phyloP scores from a whole-genome alignment of 2,888 invertebrate species.

The Clusia tigrina region DNA sequence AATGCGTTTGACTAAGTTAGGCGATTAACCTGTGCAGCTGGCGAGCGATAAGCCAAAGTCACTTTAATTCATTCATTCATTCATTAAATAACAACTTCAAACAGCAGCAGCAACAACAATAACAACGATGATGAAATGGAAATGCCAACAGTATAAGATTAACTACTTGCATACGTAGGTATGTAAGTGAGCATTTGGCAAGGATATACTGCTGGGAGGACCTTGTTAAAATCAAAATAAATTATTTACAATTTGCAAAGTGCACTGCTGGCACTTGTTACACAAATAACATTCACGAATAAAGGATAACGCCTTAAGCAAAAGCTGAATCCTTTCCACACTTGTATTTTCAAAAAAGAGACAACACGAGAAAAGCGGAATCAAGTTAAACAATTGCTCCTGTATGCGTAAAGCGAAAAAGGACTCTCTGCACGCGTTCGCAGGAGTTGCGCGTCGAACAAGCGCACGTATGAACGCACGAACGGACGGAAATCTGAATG shows the following conservation, averaged over 20 bases:
- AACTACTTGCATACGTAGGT: not conserved
- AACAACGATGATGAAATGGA: not conserved
- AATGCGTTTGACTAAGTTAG: no score
- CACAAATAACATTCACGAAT: slow-evolving; percentile 29
- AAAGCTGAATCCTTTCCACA: not conserved
- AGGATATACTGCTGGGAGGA: not conserved
- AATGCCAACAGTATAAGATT: no score
- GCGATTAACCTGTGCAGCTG: no score
- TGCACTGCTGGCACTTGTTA: slow-evolving; percentile 53
- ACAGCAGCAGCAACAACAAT: not conserved
- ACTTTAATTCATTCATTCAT: no score
- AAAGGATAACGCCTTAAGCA: slow-evolving; percentile 21
- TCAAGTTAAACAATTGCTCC: slow-evolving; percentile 7
- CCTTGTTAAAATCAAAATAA: not conserved
- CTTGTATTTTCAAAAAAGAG: not conserved
- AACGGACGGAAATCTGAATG: slow-evolving; percentile 60
- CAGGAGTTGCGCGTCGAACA: slow-evolving; percentile 41
- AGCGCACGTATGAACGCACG: slow-evolving; percentile 54
- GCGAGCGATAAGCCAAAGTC: no score
- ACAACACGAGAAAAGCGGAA: slow-evolving; percentile 8
- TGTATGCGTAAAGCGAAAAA: slow-evolving; percentile 22
- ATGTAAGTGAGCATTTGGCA: not conserved
- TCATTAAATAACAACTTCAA: slow-evolving; percentile 2
- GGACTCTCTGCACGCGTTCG: slow-evolving; percentile 29
- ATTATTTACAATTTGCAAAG: slow-evolving; percentile 21